Base-by-base conservation (phyloP, 2,797 vertebrate species). In the Prunella strophiata region DNA sequence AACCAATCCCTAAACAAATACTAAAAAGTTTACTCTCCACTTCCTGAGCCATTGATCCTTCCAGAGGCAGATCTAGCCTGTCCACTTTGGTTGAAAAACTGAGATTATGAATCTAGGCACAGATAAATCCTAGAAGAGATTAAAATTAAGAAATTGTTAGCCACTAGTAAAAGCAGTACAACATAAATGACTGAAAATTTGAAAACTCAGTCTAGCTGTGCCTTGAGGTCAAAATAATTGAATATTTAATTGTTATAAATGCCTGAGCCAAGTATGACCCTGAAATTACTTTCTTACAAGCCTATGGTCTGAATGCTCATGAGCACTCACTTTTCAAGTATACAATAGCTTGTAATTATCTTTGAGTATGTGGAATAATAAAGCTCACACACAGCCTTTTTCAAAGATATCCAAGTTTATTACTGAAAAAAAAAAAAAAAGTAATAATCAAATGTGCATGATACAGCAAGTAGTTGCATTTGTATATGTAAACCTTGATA, bases 341-440 rank as follows among this genome's bases (percentile, higher is more conserved):
- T 21, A 50, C 0, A 1, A 4, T 18, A 72, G 40, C 34, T 82
- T 62, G 76, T 43, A 66, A 59, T 55, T 68, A 61, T 16, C 71
- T 82, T 22, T 58, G 45, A 86, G 32, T 68, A 89, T 20, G 78
- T 62, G 12, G 18, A 93, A 84, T 97, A 98, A 98, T 93, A 95
- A 98, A 96, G 96, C 63, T 59, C 97, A 94, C 96, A 72, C 97
- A 94, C 96, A 72, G 47, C 5, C 96, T 97, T 88, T 66, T 94
- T 86, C 87, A 96, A 97, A 96, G 74, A 92, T 75, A 92, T 62
- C 89, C 50, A 96, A 90, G 97, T 99, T 99, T 98, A 98, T 98
- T 98, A 98, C 96, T 98, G 97, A 98, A 99, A 95, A 98, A 98
- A 98, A 98, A 98, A 98, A 36, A 36, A 98, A 91, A 96, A 27